Percentiles rank a stretch among this genome's conserved stretches.
Evolutionary conservation across 2,888 invertebrate genomes (phyloP).

Genomic region (Acrocyrtus sp.): DNA sequence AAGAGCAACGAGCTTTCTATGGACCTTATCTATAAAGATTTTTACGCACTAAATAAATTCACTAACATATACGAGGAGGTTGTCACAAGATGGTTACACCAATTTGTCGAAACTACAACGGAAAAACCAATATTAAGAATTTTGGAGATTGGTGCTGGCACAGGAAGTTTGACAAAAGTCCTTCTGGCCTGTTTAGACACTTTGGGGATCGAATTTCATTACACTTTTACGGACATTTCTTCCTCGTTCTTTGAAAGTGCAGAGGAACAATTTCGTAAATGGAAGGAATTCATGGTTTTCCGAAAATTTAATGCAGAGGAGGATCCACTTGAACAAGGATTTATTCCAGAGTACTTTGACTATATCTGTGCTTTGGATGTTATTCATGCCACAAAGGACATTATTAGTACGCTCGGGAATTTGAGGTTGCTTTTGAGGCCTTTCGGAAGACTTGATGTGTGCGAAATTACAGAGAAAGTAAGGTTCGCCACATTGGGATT

Average conservation of each 20-base stretch:
- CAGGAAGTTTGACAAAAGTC: slow-evolving; percentile 6
- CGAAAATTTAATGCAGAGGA: slow-evolving; percentile 38
- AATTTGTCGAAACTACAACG: too few species aligned
- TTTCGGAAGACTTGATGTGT: slow-evolving; percentile 21
- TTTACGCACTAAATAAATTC: too few species aligned
- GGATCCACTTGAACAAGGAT: slow-evolving; percentile 39
- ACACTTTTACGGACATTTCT: slow-evolving; percentile 38
- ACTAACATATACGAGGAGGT: too few species aligned
- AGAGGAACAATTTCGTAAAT: slow-evolving; percentile 19
- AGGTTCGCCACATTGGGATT: slow-evolving; percentile 12
- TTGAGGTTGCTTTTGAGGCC: slow-evolving; percentile 19
- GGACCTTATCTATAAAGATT: too few species aligned
- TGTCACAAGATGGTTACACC: too few species aligned
- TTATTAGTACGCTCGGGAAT: slow-evolving; percentile 9
- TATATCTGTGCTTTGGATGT: slow-evolving; percentile 27
- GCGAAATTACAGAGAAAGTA: slow-evolving; percentile 2
- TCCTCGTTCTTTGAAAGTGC: slow-evolving; percentile 9
- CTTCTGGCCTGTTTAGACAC: slow-evolving; percentile 8
- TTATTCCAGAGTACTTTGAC: slow-evolving; percentile 28
- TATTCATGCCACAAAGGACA: slow-evolving; percentile 38
- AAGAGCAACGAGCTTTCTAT: too few species aligned
- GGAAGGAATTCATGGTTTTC: slow-evolving; percentile 22
- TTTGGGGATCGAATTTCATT: slow-evolving; percentile 8
- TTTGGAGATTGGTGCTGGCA: slow-evolving; percentile 11
- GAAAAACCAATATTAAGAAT: slow-evolving; percentile 1